Base-by-base conservation (phyloP, 2,888 invertebrate genomes). In the Glomeris marginata region DNA sequence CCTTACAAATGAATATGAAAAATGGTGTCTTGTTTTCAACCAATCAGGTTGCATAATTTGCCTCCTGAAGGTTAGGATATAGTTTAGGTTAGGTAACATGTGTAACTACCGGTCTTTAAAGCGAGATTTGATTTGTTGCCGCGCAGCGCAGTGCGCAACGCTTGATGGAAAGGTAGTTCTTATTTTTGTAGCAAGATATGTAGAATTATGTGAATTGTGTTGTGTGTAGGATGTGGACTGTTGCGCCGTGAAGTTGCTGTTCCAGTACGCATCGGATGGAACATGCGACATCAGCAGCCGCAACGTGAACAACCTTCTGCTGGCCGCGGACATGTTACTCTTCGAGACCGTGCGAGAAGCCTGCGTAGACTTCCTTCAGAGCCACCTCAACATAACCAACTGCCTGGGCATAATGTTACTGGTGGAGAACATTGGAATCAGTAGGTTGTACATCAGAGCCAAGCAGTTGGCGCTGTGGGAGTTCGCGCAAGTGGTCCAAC, bases 161-260 rank as follows among this genome's bases (percentile, higher is more conserved):
- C n/a, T n/a, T n/a, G n/a, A n/a, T n/a, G n/a, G n/a, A n/a, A n/a
- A n/a, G n/a, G n/a, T n/a, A n/a, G n/a, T n/a, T 35, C 22, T 41
- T 38, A 22, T 45, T 22, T 6, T 20, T n/a, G 20, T n/a, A 15
- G 13, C 4, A 28, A 10, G 21, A 8, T 44, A 45, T 11, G 22
- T 34, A 33, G n/a, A 45, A 10, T 21, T 15, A 8, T 21, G 21
- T 28, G n/a, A 22, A 22, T 43, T 8, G 22, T 16, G 3, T 47
- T 47, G 42, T 56, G 61, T 64, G 47, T 56, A 72, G 71, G 69
- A 61, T 47, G 64, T 70, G 16, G 62, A 64, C 45, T 58, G 64
- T 45, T 61, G 60, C 51, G 61, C 67, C 5, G 64, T 72, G 61
- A 61, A 62, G 52, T 61, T 64, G 41, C 63, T 70, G 41, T 54